Conservation (phyloP, 2,797 vertebrate genomes). For the Gymnothorax javanicus region DNA sequence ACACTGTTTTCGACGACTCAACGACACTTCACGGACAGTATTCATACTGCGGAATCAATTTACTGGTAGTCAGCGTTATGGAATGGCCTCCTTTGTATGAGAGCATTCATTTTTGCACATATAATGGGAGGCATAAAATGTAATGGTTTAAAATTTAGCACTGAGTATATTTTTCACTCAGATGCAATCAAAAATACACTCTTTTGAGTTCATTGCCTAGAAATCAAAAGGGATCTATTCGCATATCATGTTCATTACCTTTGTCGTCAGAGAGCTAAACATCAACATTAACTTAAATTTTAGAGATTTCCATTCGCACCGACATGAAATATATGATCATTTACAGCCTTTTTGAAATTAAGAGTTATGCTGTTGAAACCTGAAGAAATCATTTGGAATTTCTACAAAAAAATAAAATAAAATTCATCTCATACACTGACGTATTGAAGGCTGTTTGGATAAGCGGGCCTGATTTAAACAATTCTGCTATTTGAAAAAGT, state of each 20-base stretch:
- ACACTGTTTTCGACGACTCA: not conserved
- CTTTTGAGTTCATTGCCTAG: not conserved
- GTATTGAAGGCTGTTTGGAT: not conserved
- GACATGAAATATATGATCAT: not conserved
- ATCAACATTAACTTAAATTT: not conserved
- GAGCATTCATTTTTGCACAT: not conserved
- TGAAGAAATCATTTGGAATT: not conserved
- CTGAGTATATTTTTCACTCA: not conserved
- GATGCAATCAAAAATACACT: not conserved
- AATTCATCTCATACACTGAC: not conserved
- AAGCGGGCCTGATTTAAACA: conserved; percentile 35
- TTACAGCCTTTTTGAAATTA: not conserved
- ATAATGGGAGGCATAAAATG: not conserved
- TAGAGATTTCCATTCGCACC: not conserved
- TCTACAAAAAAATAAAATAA: not conserved
- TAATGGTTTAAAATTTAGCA: not conserved
- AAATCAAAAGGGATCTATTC: not conserved
- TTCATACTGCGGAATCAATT: not conserved
- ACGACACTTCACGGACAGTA: not conserved
- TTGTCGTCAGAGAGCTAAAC: not conserved
- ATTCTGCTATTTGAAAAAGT: conserved; percentile 47
- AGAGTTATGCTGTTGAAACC: not conserved
- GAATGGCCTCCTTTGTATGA: not conserved
- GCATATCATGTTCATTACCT: not conserved
- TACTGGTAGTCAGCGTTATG: not conserved